These are phyloP conservation scores for Drosophila navojoa DNA, from an alignment of 1,140 invertebrate genomes.

Conservation along the genomic window DNA sequence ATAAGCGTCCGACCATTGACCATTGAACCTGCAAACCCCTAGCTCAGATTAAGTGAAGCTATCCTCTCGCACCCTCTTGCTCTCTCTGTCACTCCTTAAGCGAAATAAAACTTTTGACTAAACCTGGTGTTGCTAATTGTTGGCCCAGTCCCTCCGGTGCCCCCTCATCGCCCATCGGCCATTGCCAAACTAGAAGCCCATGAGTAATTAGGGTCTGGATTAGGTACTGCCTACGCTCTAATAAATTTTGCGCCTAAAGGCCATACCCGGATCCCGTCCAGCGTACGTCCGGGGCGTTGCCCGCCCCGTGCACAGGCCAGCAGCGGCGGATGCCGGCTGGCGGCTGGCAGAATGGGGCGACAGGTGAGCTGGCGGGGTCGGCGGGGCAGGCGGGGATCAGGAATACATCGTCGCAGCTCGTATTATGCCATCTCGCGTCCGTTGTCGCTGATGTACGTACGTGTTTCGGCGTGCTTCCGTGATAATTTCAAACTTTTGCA, in stretches of 20 bases:
- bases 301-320: constrained; percentile 18
- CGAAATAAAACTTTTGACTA: constrained; percentile 40
- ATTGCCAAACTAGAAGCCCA: constrained; percentile 43
- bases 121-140: constrained; percentile 66
- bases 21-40: constrained; percentile 9
- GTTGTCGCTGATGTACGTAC: constrained; percentile 73
- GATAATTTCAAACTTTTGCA: constrained; percentile 82
- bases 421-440: constrained; percentile 76
- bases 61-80: not conserved
- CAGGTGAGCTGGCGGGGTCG: not conserved
- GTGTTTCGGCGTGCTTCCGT: constrained; percentile 79
- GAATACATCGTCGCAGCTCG: constrained; percentile 25
- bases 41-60: constrained; percentile 20
- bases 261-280: constrained; percentile 18
- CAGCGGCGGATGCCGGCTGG: not conserved
- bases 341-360: no score
- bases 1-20: constrained; percentile 30
- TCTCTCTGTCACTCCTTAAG: not conserved
- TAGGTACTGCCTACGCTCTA: constrained; percentile 65
- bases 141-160: constrained; percentile 2
- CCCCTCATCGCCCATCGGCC: not conserved
- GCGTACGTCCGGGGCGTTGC: constrained; percentile 21
- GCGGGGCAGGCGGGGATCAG: not conserved
- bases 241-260: constrained; percentile 67
- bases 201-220: constrained; percentile 80